Evolutionary conservation across 1,140 invertebrate genomes (phyloP), one percentile per base, ranked within the genome.

Genomic region (Solenopsis fugax): DNA sequence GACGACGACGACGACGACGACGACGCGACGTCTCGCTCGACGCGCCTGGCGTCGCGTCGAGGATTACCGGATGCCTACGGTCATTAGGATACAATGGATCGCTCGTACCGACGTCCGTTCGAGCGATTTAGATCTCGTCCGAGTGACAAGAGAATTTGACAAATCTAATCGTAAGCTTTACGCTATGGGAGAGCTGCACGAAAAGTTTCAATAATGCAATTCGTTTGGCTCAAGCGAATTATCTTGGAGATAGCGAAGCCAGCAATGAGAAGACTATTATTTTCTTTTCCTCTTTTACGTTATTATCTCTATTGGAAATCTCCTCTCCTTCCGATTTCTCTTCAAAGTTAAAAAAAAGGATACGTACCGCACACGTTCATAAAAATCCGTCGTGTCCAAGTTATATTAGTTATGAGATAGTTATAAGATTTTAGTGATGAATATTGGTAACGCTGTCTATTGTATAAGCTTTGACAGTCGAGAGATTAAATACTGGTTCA

Each of bases 21-120:
- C 29, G 29, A 29, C 29, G 18, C 56, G 65, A 71, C 60, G 65
- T 13, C 52, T 3, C 58, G 62, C 2, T n/a, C 13, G n/a, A n/a
- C 75, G 29, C n/a, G 72, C 12, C 18, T 13, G 29, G 50, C 52
- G 58, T 34, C 76, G 76, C 34, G 84, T 3, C 54, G 29, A 62
- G 34, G 9, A 24, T 81, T 72, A 82, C 24, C 67, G 77, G 85
- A 54, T 82, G 58, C 56, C 56, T 41, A 62, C 64, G 41, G 41
- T 37, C 52, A 78, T 82, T 81, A 80, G 64, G 60, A 48, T 60
- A 21, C 21, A 24, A 71, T 64, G 24, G 29, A 29, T 29, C 7
- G 34, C 3, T 54, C 60, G 2, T 50, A 13, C 9, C 10, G 13
- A 34, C 18, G 29, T 50, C 12, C 60, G 29, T 2, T 9, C 0